Evolutionary conservation across 2,888 invertebrate genomes (phyloP).

Genomic region (Pterostichus madidus): DNA sequence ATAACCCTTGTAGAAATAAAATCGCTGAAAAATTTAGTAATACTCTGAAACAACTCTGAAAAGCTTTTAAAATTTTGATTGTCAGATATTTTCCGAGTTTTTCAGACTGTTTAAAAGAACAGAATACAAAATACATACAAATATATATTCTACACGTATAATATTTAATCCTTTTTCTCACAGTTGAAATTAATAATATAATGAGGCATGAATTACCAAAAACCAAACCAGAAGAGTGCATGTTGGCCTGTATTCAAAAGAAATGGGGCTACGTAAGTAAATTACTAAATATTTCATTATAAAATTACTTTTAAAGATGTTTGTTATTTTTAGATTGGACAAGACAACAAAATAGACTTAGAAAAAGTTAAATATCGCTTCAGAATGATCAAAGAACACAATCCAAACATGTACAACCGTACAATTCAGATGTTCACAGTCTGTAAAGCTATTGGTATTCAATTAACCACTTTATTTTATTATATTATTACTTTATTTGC

Average conservation of each 20-base stretch:
- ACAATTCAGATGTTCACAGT: constrained; percentile 7
- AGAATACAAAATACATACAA: too few relatives aligned
- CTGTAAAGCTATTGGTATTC: constrained; percentile 37
- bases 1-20: too few relatives aligned
- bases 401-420: constrained; percentile 31
- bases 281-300: neutral
- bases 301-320: neutral
- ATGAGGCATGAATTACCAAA: constrained; percentile 35
- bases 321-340: constrained; percentile 8
- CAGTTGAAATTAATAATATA: constrained; percentile 33
- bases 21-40: too few relatives aligned
- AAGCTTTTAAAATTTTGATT: too few relatives aligned
- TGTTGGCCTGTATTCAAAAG: constrained; percentile 46
- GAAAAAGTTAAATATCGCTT: constrained; percentile 9
- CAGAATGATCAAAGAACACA: constrained; percentile 29
- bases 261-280: constrained; percentile 31
- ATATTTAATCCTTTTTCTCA: neutral
- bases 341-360: constrained; percentile 41
- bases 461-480: neutral
- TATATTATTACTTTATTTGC: neutral
- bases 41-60: too few relatives aligned
- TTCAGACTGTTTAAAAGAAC: too few relatives aligned
- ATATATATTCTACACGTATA: too few relatives aligned
- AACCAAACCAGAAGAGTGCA: constrained; percentile 31
- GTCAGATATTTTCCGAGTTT: too few relatives aligned